Percentiles rank a stretch among this genome's conserved stretches.
These are phyloP conservation scores for Micromesistius poutassou DNA, from an alignment of 2,797 vertebrate genomes.

Conservation along the genomic window DNA sequence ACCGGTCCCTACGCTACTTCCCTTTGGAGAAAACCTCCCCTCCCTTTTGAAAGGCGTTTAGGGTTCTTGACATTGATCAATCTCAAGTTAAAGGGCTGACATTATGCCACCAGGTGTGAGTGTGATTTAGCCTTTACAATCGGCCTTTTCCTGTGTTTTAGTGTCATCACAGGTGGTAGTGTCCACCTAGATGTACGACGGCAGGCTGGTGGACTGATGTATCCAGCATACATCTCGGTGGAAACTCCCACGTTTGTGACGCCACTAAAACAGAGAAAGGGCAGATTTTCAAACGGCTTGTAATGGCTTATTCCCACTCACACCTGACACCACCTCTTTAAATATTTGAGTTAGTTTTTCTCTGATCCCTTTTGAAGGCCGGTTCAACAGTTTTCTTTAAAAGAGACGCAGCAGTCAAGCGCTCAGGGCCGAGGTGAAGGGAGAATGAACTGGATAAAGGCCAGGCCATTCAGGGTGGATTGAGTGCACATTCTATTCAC, in stretches of 20 bases:
- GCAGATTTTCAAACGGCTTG: too few relatives aligned
- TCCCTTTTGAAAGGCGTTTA: background rate
- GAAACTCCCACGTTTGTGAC: too few relatives aligned
- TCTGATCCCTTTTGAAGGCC: background rate
- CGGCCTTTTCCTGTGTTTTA: too few relatives aligned
- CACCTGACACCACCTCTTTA: too few relatives aligned
- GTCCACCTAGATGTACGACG: too few relatives aligned
- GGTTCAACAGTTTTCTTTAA: background rate
- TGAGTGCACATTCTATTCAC: background rate
- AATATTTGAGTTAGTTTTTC: background rate
- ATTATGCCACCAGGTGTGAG: too few relatives aligned
- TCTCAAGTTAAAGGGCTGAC: background rate
- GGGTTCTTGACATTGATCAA: background rate
- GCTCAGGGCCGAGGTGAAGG: background rate
- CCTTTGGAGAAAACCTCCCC: background rate
- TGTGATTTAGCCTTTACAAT: too few relatives aligned
- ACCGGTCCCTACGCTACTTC: slow-evolving; percentile 3
- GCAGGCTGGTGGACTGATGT: too few relatives aligned
- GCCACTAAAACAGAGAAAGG: too few relatives aligned
- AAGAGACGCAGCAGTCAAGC: background rate
- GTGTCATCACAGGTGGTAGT: too few relatives aligned
- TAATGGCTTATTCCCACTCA: too few relatives aligned
- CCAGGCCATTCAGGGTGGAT: background rate
- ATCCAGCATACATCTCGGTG: too few relatives aligned
- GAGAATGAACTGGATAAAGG: background rate